A percentile compares a stretch with the other conserved stretches of the same genome.
phyloP scores from a whole-genome alignment of 2,113 vertebrate genomes.

The Pituophis catenifer region DNA sequence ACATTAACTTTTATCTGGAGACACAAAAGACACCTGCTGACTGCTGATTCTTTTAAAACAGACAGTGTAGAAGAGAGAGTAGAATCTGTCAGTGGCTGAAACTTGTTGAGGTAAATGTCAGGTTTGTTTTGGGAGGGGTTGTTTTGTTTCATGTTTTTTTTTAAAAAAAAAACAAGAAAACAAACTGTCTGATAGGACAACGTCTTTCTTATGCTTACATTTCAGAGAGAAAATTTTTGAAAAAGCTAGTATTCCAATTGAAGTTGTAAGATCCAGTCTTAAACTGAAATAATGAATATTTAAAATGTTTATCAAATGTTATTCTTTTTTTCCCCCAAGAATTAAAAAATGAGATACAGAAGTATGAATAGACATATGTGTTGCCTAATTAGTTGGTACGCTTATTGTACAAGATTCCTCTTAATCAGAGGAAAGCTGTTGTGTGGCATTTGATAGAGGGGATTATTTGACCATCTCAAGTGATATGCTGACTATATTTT shows the following conservation, averaged over 20 bases:
- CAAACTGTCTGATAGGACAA: conserved; percentile 36
- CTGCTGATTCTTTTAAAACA: conserved; percentile 57
- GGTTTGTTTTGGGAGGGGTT: conserved; percentile 24
- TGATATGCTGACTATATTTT: not conserved
- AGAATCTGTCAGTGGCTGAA: conserved; percentile 47
- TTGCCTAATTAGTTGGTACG: conserved; percentile 52
- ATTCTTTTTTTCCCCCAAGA: conserved; percentile 50
- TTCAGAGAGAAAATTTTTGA: conserved; percentile 45
- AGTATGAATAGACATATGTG: conserved; percentile 28
- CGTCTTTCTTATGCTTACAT: conserved; percentile 55
- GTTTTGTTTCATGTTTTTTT: not conserved
- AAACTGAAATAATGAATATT: conserved; percentile 52
- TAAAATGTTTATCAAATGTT: conserved; percentile 56
- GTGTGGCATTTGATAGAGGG: not conserved
- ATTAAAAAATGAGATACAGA: conserved; percentile 43
- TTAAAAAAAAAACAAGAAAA: conserved; percentile 4
- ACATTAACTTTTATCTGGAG: conserved; percentile 53
- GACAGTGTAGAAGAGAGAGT: conserved; percentile 41
- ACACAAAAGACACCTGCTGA: conserved; percentile 68
- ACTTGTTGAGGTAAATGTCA: not conserved
- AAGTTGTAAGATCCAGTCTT: conserved; percentile 57
- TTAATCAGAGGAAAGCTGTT: conserved; percentile 14
- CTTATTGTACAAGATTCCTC: conserved; percentile 22
- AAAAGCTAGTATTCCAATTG: conserved; percentile 48
- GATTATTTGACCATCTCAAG: not conserved